phyloP scores from a whole-genome alignment of 1,140 invertebrate genomes.

The Cephus cinctus region DNA sequence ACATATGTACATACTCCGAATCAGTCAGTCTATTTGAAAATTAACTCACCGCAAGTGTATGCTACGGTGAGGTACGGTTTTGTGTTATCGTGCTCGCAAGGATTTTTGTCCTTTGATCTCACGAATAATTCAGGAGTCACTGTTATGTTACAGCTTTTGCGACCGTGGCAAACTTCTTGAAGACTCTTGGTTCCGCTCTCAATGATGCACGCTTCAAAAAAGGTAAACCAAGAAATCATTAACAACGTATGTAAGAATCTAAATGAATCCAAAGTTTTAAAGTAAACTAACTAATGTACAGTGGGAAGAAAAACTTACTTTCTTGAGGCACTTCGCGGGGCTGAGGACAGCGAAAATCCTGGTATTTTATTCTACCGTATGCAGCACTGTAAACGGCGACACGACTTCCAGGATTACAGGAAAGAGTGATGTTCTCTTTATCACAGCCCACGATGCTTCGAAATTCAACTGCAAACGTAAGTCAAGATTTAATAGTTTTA shows the following conservation, averaged over 20 bases:
- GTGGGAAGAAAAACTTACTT: slow-evolving; percentile 60
- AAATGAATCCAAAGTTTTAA: background rate
- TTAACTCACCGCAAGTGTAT: slow-evolving; percentile 82
- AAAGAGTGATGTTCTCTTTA: slow-evolving; percentile 73
- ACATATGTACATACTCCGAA: no score
- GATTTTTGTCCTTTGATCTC: slow-evolving; percentile 73
- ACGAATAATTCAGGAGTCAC: slow-evolving; percentile 66
- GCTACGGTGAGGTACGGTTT: slow-evolving; percentile 83
- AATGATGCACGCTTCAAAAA: slow-evolving; percentile 72
- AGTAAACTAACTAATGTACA: background rate
- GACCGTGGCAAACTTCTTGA: slow-evolving; percentile 81
- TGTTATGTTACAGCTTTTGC: slow-evolving; percentile 70
- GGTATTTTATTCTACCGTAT: slow-evolving; percentile 79
- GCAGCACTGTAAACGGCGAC: slow-evolving; percentile 83
- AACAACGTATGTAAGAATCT: background rate
- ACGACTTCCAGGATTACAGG: slow-evolving; percentile 73
- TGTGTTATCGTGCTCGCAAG: slow-evolving; percentile 69
- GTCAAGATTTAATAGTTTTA: no score
- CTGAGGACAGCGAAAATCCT: slow-evolving; percentile 79
- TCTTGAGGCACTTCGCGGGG: slow-evolving; percentile 77
- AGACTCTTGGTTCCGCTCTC: slow-evolving; percentile 80
- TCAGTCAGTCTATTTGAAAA: background rate
- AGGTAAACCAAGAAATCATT: background rate
- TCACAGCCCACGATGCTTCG: slow-evolving; percentile 81
- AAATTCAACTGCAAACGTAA: slow-evolving; percentile 72